Conservation (phyloP, 1,140 invertebrate species). For the Papilio machaon region DNA sequence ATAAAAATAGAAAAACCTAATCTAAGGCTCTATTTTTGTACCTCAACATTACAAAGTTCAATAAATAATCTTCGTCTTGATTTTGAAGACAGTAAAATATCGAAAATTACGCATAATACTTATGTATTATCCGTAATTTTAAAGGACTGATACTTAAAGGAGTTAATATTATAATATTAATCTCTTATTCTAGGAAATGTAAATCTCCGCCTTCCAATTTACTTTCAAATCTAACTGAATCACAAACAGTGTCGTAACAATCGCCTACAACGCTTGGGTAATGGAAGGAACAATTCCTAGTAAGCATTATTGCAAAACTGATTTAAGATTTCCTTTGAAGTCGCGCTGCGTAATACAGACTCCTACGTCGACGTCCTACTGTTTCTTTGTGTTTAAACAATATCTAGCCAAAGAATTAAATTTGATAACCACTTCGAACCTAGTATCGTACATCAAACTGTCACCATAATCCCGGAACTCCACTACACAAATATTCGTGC, state of each 20-base stretch:
- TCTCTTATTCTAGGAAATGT: neutral
- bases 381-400: slow-evolving; percentile 21
- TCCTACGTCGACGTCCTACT: slow-evolving; percentile 30
- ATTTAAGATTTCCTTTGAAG: slow-evolving; percentile 36
- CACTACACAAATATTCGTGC: too few species aligned
- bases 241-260: slow-evolving; percentile 24
- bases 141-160: too few species aligned
- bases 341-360: slow-evolving; percentile 21
- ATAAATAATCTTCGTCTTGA: too few species aligned
- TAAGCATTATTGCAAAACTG: slow-evolving; percentile 35
- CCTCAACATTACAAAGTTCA: too few species aligned
- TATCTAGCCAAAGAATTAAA: neutral
- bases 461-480: neutral
- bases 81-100: too few species aligned
- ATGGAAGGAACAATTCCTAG: slow-evolving; percentile 32
- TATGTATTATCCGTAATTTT: too few species aligned
- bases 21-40: too few species aligned
- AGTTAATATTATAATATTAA: neutral
- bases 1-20: too few species aligned
- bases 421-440: neutral
- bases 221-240: neutral
- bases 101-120: too few species aligned
- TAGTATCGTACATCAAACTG: neutral
- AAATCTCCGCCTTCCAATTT: neutral
- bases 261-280: slow-evolving; percentile 6